Conservation (phyloP, 2,888 invertebrate genomes). For the Peribatodes rhomboidaria region DNA sequence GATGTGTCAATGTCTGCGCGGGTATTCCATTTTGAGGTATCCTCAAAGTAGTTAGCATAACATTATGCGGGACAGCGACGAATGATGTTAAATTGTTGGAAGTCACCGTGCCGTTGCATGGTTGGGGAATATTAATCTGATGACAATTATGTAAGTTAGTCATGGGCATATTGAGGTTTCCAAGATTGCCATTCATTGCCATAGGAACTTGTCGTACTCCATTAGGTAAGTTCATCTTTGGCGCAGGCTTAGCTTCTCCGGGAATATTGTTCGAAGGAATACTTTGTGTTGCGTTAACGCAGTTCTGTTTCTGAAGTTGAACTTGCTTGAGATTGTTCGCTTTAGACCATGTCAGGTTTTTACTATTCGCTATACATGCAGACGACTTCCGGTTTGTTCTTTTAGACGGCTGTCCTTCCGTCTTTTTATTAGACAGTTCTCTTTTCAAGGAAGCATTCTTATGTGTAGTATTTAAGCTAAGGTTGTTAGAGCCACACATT, state of each 20-base stretch:
- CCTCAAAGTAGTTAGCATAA: constrained; percentile 86
- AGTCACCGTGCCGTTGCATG: constrained; percentile 74
- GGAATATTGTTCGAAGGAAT: constrained; percentile 58
- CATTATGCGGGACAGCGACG: constrained; percentile 83
- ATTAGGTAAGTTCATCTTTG: constrained; percentile 78
- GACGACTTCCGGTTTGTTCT: constrained; percentile 80
- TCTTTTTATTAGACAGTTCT: constrained; percentile 65
- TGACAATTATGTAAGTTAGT: constrained; percentile 79
- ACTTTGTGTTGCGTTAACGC: constrained; percentile 64
- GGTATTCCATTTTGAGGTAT: constrained; percentile 83
- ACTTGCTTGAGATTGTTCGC: constrained; percentile 81
- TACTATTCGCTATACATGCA: constrained; percentile 81
- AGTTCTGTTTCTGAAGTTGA: constrained; percentile 78
- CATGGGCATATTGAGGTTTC: constrained; percentile 75
- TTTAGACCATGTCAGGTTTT: constrained; percentile 82
- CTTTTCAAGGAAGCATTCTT: constrained; percentile 68
- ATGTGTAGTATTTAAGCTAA: constrained; percentile 68
- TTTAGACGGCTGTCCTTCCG: constrained; percentile 59
- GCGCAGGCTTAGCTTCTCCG: constrained; percentile 71
- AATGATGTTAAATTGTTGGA: constrained; percentile 79
- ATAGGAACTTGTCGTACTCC: constrained; percentile 76
- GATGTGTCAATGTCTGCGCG: constrained; percentile 72
- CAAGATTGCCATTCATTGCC: constrained; percentile 72
- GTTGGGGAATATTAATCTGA: constrained; percentile 76
- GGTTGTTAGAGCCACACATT: constrained; percentile 80